These are phyloP conservation scores for Cranoglanis bouderius DNA, from an alignment of 2,113 vertebrate genomes.

Conservation along the genomic window DNA sequence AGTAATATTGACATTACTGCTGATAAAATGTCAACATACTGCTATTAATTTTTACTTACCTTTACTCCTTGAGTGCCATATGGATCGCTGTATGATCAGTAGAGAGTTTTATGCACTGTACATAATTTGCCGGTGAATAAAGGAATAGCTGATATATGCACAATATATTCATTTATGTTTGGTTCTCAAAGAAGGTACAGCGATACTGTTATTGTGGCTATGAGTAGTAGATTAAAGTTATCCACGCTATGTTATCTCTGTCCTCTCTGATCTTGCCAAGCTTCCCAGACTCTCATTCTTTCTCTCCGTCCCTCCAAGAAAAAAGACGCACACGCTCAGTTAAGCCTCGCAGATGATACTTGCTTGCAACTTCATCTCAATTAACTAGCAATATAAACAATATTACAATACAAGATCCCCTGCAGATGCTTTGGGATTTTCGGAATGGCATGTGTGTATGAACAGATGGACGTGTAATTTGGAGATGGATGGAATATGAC, in stretches of 20 bases:
- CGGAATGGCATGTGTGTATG: background rate
- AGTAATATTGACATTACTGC: background rate
- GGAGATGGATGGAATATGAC: background rate
- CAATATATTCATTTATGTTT: background rate
- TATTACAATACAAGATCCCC: background rate
- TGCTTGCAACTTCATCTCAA: background rate
- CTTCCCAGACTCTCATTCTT: background rate
- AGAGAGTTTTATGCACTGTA: background rate
- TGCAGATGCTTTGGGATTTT: slow-evolving; percentile 1
- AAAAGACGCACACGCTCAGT: background rate
- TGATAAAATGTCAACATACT: background rate
- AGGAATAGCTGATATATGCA: background rate
- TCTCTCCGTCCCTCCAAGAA: background rate
- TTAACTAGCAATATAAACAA: background rate
- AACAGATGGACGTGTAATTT: background rate
- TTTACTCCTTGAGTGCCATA: background rate
- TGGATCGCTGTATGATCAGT: background rate
- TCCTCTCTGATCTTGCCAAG: slow-evolving; percentile 19
- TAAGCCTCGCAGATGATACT: background rate
- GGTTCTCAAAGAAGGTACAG: background rate
- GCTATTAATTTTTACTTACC: background rate
- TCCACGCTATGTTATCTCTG: slow-evolving; percentile 24
- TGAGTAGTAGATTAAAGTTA: background rate
- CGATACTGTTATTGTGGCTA: slow-evolving; percentile 10
- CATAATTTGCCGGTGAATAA: background rate